Percentiles rank a stretch among this genome's conserved stretches.
Evolutionary conservation across 2,113 vertebrate species (phyloP).

Genomic region (Leiothrix lutea): DNA sequence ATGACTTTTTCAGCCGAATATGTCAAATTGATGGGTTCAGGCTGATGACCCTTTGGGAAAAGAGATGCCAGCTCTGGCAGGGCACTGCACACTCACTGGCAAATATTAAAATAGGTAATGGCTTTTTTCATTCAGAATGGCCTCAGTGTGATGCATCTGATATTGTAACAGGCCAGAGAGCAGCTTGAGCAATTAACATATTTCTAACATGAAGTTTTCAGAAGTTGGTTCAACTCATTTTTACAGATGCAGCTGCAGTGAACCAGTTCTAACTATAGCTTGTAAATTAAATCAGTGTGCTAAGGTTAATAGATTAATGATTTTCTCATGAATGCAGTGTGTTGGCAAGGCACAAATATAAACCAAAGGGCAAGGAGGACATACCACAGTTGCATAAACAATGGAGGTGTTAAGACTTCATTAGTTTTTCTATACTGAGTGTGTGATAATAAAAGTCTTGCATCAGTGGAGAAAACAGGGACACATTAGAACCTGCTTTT

Average conservation of each 20-base stretch:
- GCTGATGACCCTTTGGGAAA: conserved; percentile 7
- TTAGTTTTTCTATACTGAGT: not conserved
- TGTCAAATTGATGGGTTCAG: conserved; percentile 39
- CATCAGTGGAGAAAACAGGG: not conserved
- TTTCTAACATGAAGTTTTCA: conserved; percentile 40
- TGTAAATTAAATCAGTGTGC: conserved; percentile 44
- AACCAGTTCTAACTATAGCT: conserved; percentile 25
- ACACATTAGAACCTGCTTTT: not conserved
- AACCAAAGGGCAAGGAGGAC: conserved; percentile 38
- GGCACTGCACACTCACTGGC: not conserved
- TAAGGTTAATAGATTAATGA: conserved; percentile 60
- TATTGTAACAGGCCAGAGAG: not conserved
- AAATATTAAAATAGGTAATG: conserved; percentile 49
- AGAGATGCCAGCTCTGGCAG: conserved; percentile 30
- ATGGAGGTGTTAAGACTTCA: not conserved
- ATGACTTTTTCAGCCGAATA: conserved; percentile 8
- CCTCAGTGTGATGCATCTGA: not conserved
- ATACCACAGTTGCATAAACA: conserved; percentile 32
- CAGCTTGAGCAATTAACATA: conserved; percentile 24
- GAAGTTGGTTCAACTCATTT: not conserved
- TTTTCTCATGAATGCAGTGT: conserved; percentile 50
- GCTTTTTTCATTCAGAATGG: not conserved
- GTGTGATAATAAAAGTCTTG: not conserved
- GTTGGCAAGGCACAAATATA: conserved; percentile 38
- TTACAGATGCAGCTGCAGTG: not conserved